phyloP scores from a whole-genome alignment of 2,797 vertebrate genomes.

The Enteromius paludinosus region DNA sequence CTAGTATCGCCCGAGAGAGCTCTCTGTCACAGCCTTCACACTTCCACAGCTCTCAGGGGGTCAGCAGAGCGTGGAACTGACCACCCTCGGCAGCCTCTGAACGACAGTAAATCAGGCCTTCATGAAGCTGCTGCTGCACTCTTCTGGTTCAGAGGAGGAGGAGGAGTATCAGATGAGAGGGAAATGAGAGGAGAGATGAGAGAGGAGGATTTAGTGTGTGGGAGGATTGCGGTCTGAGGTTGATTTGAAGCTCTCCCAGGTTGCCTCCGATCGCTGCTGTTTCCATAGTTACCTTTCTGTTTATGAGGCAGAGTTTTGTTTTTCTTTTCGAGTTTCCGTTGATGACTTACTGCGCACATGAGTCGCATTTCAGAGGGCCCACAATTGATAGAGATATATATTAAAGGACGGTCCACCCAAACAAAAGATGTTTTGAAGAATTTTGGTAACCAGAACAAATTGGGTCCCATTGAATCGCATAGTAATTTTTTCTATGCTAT shows the following conservation, averaged over 20 bases:
- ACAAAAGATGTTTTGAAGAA: not conserved
- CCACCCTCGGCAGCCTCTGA: constrained; percentile 38
- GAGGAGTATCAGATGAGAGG: constrained; percentile 26
- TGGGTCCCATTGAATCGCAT: not conserved
- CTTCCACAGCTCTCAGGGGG: constrained; percentile 39
- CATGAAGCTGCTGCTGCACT: constrained; percentile 19
- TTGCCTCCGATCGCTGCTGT: constrained; percentile 29
- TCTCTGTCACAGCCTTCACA: constrained; percentile 41
- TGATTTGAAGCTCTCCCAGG: constrained; percentile 24
- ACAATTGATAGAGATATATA: not conserved
- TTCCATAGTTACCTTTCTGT: constrained; percentile 32
- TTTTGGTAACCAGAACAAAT: not conserved
- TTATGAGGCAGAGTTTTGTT: constrained; percentile 30
- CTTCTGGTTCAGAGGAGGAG: constrained; percentile 23
- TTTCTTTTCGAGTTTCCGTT: constrained; percentile 30
- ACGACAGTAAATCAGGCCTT: constrained; percentile 21
- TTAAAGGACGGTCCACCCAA: not conserved
- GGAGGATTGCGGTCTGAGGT: constrained; percentile 44
- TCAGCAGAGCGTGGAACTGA: constrained; percentile 29
- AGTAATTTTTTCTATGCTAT: not conserved
- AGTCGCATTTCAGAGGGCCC: not conserved
- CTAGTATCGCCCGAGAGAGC: not conserved
- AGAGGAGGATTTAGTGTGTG: constrained; percentile 46
- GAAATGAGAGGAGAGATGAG: constrained; percentile 38
- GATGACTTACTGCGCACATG: constrained; percentile 48